A percentile compares a stretch with the other conserved stretches of the same genome.
Conservation (phyloP, 2,113 vertebrate genomes). For the Lepisosteus oculatus region DNA sequence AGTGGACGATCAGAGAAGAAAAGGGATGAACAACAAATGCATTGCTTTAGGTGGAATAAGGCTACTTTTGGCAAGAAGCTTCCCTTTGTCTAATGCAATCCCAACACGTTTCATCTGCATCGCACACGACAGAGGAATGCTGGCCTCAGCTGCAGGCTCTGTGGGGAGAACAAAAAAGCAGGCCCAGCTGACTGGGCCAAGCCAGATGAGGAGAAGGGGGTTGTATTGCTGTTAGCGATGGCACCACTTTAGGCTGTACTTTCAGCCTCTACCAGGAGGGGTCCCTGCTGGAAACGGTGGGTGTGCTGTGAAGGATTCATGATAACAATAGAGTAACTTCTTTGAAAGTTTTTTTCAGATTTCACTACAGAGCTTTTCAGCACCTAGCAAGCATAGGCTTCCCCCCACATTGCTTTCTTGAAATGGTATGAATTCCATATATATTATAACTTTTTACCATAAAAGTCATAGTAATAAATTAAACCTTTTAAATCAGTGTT, state of each 20-base stretch:
- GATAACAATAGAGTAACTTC: background rate
- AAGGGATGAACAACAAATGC: slow-evolving; percentile 51
- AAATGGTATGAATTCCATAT: background rate
- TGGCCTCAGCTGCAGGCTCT: slow-evolving; percentile 53
- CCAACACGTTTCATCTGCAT: slow-evolving; percentile 31
- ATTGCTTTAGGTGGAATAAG: slow-evolving; percentile 49
- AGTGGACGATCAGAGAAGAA: slow-evolving; percentile 50
- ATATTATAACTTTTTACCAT: too few relatives aligned
- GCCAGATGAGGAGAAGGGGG: slow-evolving; percentile 36
- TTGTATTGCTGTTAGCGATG: slow-evolving; percentile 49
- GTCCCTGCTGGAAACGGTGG: slow-evolving; percentile 32
- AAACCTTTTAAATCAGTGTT: too few relatives aligned
- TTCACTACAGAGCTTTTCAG: background rate
- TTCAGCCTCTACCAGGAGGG: slow-evolving; percentile 45
- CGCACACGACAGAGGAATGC: slow-evolving; percentile 66
- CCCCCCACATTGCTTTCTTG: slow-evolving; percentile 38
- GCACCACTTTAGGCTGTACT: slow-evolving; percentile 27
- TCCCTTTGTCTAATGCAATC: slow-evolving; percentile 69
- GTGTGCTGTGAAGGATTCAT: slow-evolving; percentile 16
- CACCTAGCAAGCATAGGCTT: slow-evolving; percentile 15
- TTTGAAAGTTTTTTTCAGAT: background rate
- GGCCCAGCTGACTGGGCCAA: slow-evolving; percentile 49
- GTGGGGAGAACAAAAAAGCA: slow-evolving; percentile 50
- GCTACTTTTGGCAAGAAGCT: slow-evolving; percentile 60
- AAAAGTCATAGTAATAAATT: too few relatives aligned